Evolutionary conservation across 2,888 invertebrate genomes (phyloP).

Genomic region (Plusia festucae): DNA sequence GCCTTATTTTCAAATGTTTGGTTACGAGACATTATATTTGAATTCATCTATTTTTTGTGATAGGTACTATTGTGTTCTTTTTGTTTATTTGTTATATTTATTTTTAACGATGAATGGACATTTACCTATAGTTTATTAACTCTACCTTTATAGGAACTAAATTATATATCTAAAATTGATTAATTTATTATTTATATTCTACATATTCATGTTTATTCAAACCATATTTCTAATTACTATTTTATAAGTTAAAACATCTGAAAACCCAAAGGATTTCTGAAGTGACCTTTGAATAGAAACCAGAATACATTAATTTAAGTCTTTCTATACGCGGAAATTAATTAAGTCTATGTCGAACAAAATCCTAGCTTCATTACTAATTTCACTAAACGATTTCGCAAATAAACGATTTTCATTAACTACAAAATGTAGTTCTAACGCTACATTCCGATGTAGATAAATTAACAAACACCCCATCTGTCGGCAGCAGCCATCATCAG

Average conservation of each 20-base stretch:
- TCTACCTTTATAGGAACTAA: no score
- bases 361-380: constrained; percentile 29
- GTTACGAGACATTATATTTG: constrained; percentile 18
- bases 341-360: constrained; percentile 25
- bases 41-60: not conserved
- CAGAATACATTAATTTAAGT: constrained; percentile 3
- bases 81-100: not conserved
- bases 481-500: constrained; percentile 70
- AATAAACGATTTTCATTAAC: constrained; percentile 53
- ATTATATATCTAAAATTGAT: no score
- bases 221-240: no score
- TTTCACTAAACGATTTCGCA: constrained; percentile 41
- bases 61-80: not conserved
- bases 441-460: constrained; percentile 60
- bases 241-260: not conserved
- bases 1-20: constrained; percentile 54
- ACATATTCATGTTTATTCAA: no score
- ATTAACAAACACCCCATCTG: constrained; percentile 70
- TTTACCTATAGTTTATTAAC: no score
- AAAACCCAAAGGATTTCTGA: not conserved
- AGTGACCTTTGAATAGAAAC: not conserved
- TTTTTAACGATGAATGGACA: not conserved
- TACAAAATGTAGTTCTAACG: constrained; percentile 43
- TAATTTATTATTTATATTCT: not conserved
- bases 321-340: constrained; percentile 14